Percentiles rank a stretch among this genome's conserved stretches.
Conservation (phyloP, 2,888 invertebrate genomes). For the Polyommatus icarus region DNA sequence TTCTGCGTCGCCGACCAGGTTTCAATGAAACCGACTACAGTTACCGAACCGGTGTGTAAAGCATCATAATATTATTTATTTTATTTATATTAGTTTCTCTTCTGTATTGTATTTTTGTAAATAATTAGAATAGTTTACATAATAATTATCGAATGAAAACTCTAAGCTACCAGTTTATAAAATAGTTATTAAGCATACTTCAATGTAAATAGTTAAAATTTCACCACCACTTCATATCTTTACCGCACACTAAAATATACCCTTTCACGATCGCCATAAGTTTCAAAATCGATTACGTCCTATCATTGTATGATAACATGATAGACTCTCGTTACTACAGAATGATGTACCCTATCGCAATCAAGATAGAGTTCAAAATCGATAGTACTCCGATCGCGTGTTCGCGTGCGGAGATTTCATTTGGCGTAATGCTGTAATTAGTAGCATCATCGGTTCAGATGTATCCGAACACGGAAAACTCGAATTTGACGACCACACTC, state of each 20-base stretch:
- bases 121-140: not conserved
- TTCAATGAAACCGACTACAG: no score
- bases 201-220: slow-evolving; percentile 6
- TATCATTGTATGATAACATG: not conserved
- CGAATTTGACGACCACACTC: slow-evolving; percentile 35
- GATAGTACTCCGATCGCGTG: slow-evolving; percentile 49
- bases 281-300: slow-evolving; percentile 4
- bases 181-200: not conserved
- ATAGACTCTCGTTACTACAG: not conserved
- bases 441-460: slow-evolving; percentile 52
- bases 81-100: not conserved
- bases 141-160: not conserved
- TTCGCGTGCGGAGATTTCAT: slow-evolving; percentile 56
- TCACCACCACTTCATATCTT: not conserved
- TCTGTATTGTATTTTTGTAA: not conserved
- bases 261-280: not conserved
- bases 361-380: slow-evolving; percentile 1
- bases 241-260: not conserved
- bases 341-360: not conserved
- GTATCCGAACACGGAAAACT: slow-evolving; percentile 38
- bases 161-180: not conserved
- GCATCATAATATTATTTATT: not conserved
- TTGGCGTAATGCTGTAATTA: slow-evolving; percentile 55
- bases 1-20: no score
- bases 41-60: no score